Conservation (phyloP, 2,797 vertebrate genomes). For the Enteromius fasciolatus region DNA sequence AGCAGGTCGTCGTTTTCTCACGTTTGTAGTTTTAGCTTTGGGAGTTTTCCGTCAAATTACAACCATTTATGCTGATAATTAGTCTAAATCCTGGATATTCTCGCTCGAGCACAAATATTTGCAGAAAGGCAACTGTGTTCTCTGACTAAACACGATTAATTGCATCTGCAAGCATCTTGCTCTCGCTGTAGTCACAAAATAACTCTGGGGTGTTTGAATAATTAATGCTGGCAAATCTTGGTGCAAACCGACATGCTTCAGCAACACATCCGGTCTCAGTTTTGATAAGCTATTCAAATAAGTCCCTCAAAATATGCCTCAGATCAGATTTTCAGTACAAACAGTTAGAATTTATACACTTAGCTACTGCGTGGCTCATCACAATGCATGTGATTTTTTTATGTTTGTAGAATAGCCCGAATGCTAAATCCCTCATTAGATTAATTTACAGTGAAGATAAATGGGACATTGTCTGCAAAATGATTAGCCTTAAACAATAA, state of each 20-base stretch:
- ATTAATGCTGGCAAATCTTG: slow-evolving; percentile 43
- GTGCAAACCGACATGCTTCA: slow-evolving; percentile 39
- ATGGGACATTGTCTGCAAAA: not conserved
- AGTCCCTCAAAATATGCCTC: slow-evolving; percentile 12
- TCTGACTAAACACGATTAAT: slow-evolving; percentile 30
- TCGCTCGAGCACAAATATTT: slow-evolving; percentile 5
- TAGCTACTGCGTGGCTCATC: not conserved
- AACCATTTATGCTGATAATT: slow-evolving; percentile 14
- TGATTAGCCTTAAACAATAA: not conserved
- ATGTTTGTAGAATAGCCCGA: not conserved
- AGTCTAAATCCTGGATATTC: slow-evolving; percentile 26
- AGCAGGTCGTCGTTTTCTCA: slow-evolving; percentile 17
- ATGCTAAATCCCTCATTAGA: not conserved
- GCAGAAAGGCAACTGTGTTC: slow-evolving; percentile 13
- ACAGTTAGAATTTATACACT: not conserved
- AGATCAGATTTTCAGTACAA: slow-evolving; percentile 27
- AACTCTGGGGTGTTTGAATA: slow-evolving; percentile 39
- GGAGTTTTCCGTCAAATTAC: slow-evolving; percentile 24
- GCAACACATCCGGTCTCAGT: slow-evolving; percentile 14
- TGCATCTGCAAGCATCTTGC: slow-evolving; percentile 32
- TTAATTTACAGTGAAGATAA: slow-evolving; percentile 11
- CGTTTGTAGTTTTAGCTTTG: slow-evolving; percentile 15
- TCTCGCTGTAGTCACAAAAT: slow-evolving; percentile 31
- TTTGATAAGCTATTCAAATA: slow-evolving; percentile 23
- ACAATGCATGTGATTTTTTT: not conserved